phyloP scores from a whole-genome alignment of 1,140 invertebrate species.

The Cryptotermes secundus region DNA sequence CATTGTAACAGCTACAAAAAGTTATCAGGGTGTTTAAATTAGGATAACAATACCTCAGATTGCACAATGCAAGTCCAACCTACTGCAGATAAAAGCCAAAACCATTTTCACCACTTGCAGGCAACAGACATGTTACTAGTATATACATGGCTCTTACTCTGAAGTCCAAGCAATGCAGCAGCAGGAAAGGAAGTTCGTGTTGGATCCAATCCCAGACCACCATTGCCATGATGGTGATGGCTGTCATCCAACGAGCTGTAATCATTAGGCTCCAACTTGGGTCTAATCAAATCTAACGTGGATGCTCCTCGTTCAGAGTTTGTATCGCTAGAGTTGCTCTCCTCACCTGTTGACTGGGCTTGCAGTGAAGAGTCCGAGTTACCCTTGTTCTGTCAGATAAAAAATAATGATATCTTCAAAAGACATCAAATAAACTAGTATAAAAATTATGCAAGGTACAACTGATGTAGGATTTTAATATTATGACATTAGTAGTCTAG shows the following conservation, averaged over 20 bases:
- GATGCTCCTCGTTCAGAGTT: conserved; percentile 61
- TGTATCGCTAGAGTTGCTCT: conserved; percentile 63
- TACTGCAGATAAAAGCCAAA: too few relatives aligned
- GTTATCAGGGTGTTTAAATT: too few relatives aligned
- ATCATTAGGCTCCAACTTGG: conserved; percentile 62
- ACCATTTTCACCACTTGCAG: too few relatives aligned
- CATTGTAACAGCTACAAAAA: too few relatives aligned
- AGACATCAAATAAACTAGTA: too few relatives aligned
- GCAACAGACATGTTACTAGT: too few relatives aligned
- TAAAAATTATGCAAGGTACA: too few relatives aligned
- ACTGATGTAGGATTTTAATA: too few relatives aligned
- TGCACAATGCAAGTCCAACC: too few relatives aligned
- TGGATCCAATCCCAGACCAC: conserved; percentile 63
- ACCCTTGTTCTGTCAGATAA: conserved; percentile 45
- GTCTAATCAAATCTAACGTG: conserved; percentile 44
- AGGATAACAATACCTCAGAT: too few relatives aligned
- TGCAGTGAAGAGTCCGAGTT: conserved; percentile 54
- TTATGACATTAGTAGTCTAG: too few relatives aligned
- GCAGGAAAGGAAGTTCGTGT: conserved; percentile 65
- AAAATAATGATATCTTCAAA: background rate
- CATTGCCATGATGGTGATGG: conserved; percentile 65
- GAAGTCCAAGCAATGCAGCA: conserved; percentile 68
- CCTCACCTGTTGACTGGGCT: conserved; percentile 75
- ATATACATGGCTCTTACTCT: conserved; percentile 54
- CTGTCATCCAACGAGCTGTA: conserved; percentile 58